phyloP scores from a whole-genome alignment of 2,113 vertebrate genomes.

The Vimba vimba region DNA sequence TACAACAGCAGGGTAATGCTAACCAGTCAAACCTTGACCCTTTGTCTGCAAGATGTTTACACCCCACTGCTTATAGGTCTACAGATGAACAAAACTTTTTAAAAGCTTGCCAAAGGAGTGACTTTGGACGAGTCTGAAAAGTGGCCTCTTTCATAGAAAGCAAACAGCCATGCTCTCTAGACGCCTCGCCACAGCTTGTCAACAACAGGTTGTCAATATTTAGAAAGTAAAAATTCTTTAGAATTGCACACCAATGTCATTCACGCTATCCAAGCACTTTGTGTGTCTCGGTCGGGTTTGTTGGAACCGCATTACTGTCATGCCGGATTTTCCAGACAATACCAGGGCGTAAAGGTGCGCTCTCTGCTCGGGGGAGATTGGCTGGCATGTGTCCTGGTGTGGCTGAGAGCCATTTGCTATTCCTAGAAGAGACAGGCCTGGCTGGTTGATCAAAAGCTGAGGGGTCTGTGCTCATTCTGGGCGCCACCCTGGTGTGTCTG shows the following conservation, averaged over 20 bases:
- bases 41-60: not conserved
- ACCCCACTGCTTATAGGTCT: not conserved
- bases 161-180: constrained; percentile 4
- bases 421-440: constrained; percentile 20
- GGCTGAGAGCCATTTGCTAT: constrained; percentile 33
- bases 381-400: constrained; percentile 40
- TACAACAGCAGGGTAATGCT: not conserved
- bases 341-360: not conserved
- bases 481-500: constrained; percentile 43
- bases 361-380: constrained; percentile 33
- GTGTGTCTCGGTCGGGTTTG: not conserved
- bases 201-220: constrained; percentile 17
- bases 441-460: constrained; percentile 29
- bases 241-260: constrained; percentile 6
- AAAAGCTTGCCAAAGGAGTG: not conserved
- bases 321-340: constrained; percentile 15
- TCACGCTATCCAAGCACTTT: not conserved
- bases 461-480: constrained; percentile 35
- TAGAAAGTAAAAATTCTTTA: constrained; percentile 4
- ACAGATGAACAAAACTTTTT: not conserved
- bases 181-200: not conserved
- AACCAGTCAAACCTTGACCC: not conserved
- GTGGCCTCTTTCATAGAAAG: constrained; percentile 2
- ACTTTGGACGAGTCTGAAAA: not conserved
- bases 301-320: not conserved